Evolutionary conservation across 2,888 invertebrate genomes (phyloP).

Genomic region (Sinodicranocentrus sp.): DNA sequence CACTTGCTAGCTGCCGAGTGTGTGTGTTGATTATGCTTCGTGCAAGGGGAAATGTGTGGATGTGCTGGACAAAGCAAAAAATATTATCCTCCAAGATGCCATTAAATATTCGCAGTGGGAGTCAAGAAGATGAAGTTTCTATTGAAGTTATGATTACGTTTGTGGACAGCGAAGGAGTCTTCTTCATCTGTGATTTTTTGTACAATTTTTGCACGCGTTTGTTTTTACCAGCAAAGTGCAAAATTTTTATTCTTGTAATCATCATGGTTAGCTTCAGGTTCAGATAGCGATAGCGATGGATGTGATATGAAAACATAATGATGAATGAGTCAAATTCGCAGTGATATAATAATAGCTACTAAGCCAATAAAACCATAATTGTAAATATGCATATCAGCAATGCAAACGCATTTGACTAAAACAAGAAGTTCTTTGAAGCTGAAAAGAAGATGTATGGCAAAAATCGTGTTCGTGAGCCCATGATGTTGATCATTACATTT

Average conservation of each 20-base stretch:
- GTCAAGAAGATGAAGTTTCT: conserved; percentile 28
- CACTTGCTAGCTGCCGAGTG: too few species aligned
- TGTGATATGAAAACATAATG: conserved; percentile 60
- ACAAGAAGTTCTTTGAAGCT: neutral
- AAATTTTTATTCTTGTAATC: conserved; percentile 36
- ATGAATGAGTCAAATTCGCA: conserved; percentile 36
- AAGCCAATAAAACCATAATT: neutral
- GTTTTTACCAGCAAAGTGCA: conserved; percentile 9
- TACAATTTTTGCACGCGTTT: conserved; percentile 35
- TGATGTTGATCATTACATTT: conserved; percentile 5
- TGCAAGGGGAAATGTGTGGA: conserved; percentile 12
- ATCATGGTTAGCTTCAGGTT: conserved; percentile 27
- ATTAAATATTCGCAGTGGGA: conserved; percentile 20
- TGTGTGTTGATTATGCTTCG: too few species aligned
- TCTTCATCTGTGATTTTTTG: conserved; percentile 43
- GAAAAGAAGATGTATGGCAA: neutral
- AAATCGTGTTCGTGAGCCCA: conserved; percentile 18
- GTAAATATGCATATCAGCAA: neutral
- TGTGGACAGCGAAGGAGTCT: conserved; percentile 20
- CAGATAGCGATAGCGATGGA: conserved; percentile 1
- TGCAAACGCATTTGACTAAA: neutral
- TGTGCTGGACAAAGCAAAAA: conserved; percentile 42
- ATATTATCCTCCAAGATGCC: neutral
- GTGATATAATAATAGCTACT: conserved; percentile 9
- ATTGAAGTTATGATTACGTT: conserved; percentile 34